Evolutionary conservation across 2,797 vertebrate genomes (phyloP).

Genomic region (Eupleurogrammus muticus): DNA sequence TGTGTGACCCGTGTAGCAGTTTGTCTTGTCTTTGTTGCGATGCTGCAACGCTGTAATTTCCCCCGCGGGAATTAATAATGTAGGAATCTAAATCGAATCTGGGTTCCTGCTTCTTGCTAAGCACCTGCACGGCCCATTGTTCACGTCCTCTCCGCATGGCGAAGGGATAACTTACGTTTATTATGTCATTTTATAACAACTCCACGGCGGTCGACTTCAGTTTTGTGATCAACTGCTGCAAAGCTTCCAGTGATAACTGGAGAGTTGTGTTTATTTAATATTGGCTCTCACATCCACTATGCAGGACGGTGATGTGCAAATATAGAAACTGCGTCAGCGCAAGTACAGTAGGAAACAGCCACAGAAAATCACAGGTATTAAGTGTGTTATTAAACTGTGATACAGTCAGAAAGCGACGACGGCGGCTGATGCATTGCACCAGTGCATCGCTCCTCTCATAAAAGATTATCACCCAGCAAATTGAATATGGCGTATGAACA

Average conservation of each 20-base stretch:
- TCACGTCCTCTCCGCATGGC: too few species aligned
- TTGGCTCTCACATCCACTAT: constrained; percentile 34
- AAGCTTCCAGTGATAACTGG: constrained; percentile 1
- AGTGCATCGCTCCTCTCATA: background rate
- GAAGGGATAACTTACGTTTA: background rate
- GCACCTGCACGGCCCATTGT: too few species aligned
- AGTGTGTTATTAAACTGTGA: background rate
- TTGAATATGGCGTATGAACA: background rate
- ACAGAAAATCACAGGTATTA: background rate
- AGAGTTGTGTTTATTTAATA: constrained; percentile 13
- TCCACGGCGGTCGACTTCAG: background rate
- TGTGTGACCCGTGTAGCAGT: too few species aligned
- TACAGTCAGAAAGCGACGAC: background rate
- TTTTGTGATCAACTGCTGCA: background rate
- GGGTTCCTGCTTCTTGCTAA: too few species aligned
- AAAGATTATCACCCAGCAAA: background rate
- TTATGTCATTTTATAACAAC: background rate
- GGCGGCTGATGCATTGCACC: background rate
- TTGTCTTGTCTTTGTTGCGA: background rate
- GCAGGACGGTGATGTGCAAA: constrained; percentile 9
- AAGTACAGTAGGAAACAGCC: constrained; percentile 13
- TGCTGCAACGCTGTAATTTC: background rate
- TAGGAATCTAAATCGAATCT: background rate
- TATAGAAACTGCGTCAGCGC: constrained; percentile 54
- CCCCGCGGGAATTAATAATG: too few species aligned